Base-by-base conservation (phyloP, 2,113 vertebrate species). In the Empidonax alnorum region DNA sequence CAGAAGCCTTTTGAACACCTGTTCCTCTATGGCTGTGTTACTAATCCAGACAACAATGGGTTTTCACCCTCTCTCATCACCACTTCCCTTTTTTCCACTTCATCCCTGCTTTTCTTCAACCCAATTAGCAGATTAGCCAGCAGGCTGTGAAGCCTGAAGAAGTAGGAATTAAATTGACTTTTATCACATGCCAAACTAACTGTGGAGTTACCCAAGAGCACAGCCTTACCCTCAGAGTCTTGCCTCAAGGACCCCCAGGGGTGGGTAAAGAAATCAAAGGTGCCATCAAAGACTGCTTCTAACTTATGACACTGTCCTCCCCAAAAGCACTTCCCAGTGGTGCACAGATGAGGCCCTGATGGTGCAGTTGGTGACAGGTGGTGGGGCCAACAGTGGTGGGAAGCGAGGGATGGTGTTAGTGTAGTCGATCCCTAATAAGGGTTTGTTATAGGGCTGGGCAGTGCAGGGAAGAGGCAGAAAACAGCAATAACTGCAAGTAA, bases 51-150 rank as follows among this genome's bases (percentile, higher is more conserved):
- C 25, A 85, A 35, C 69, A 75, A 49, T 17, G 58, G 58, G 28
- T 59, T 95, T 94, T 65, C 56, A 56, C 56, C 41, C 42, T 72
- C 41, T 82, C 65, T 84, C 61, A 69, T 94, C 73, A 53, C 10
- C n/a, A 37, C 28, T 84, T 65, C 44, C 12, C 15, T 90, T 89
- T 90, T 77, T 78, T 21, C 56, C n/a, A 69, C 50, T 87, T 87
- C n/a, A 44, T 83, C 52, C 77, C 27, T 9, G 0, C 33, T 12
- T 84, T 91, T 75, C 85, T 89, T n/a, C 65, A 87, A n/a, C 66
- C 46, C 91, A 95, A 84, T 97, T 96, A 97, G 35, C 81, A 94
- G 49, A 94, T 91, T 92, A 94, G n/a, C 74, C 84, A 94, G 89
- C 66, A 96, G 90, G 79, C 47, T 71, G 72, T 24, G 87, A 53